A percentile compares a stretch with the other conserved stretches of the same genome.
These are phyloP conservation scores for Campoletis sonorensis DNA, from an alignment of 1,140 invertebrate genomes.

Conservation along the genomic window DNA sequence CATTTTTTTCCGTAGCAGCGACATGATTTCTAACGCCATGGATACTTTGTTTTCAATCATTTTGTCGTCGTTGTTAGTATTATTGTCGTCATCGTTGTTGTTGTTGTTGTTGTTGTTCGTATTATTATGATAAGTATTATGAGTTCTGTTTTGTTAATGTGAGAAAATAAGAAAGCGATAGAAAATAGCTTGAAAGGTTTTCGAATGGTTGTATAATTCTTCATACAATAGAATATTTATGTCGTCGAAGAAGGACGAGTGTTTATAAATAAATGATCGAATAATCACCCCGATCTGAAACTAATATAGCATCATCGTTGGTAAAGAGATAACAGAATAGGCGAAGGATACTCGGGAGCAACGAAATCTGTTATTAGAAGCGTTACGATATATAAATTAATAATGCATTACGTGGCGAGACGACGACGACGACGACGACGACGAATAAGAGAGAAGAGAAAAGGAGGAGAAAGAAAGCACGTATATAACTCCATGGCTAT, in stretches of 20 bases:
- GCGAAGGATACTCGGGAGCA: not conserved
- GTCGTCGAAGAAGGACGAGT: not conserved
- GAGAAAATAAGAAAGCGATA: too few species aligned
- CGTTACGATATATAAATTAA: conserved; percentile 10
- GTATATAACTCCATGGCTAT: not conserved
- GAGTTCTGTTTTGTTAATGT: too few species aligned
- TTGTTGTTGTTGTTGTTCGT: too few species aligned
- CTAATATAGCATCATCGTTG: not conserved
- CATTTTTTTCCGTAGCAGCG: too few species aligned
- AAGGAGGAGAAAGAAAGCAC: too few species aligned
- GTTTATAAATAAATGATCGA: not conserved
- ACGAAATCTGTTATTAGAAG: conserved; percentile 12
- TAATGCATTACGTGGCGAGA: conserved; percentile 4
- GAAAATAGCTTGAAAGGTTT: not conserved
- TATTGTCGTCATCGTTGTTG: too few species aligned
- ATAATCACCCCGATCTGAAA: not conserved
- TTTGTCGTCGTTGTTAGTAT: too few species aligned
- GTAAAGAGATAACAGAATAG: not conserved
- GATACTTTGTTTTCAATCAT: too few species aligned
- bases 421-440: not conserved
- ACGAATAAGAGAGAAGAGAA: too few species aligned
- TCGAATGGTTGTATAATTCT: not conserved
- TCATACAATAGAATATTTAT: not conserved
- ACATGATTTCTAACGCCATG: too few species aligned
- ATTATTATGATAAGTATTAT: too few species aligned